phyloP scores from a whole-genome alignment of 2,113 vertebrate genomes.

The Motacilla alba region DNA sequence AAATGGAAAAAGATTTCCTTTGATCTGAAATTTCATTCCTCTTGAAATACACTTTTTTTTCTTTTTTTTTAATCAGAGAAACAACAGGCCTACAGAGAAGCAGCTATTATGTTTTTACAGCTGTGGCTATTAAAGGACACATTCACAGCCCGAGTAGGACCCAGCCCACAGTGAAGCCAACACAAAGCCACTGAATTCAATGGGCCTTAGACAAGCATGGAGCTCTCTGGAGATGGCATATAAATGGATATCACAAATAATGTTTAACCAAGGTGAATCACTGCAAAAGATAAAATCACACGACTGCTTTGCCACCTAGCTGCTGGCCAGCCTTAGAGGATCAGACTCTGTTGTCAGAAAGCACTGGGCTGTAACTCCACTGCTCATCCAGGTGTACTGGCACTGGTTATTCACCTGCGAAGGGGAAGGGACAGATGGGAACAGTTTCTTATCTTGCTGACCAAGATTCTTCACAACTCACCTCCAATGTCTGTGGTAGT shows the following conservation, averaged over 20 bases:
- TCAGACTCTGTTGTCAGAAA: not conserved
- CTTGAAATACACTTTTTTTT: not conserved
- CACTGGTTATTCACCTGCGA: not conserved
- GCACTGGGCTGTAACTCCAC: not conserved
- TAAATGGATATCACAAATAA: not conserved
- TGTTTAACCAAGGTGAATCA: not conserved
- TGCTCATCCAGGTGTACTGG: not conserved
- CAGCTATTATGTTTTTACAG: constrained; percentile 16
- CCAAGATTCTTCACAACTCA: not conserved
- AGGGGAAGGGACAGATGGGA: not conserved
- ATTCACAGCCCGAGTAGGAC: not conserved
- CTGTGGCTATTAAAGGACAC: not conserved
- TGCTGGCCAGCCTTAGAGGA: not conserved
- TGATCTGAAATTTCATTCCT: not conserved
- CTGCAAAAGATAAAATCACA: not conserved
- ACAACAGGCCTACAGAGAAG: not conserved
- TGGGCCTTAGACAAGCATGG: not conserved
- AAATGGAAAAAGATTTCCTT: not conserved
- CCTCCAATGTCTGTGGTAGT: not conserved
- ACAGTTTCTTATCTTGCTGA: not conserved
- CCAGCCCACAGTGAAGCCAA: not conserved
- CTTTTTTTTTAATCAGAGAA: not conserved
- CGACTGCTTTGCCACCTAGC: not conserved
- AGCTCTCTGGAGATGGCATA: not conserved
- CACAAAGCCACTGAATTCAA: not conserved